Percentiles rank a stretch among this genome's conserved stretches.
phyloP scores from a whole-genome alignment of 1,140 invertebrate species.

The Hesperophylax magnus region DNA sequence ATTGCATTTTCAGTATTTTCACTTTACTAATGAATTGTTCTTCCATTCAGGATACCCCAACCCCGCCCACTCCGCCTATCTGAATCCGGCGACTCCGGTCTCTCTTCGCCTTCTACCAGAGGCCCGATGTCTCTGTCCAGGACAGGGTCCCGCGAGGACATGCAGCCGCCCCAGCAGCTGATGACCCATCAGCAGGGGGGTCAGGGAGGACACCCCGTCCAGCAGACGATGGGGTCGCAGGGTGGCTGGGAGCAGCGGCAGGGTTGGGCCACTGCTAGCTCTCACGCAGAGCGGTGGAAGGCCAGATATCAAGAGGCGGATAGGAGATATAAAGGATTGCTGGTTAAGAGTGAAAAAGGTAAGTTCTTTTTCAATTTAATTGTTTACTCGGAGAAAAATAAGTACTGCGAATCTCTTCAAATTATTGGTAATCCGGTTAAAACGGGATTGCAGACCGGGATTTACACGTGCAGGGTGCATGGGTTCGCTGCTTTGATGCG shows the following conservation, averaged over 20 bases:
- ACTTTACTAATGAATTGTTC: too few species aligned
- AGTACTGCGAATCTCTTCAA: too few species aligned
- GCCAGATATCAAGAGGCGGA: slow-evolving; percentile 78
- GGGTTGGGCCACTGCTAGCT: slow-evolving; percentile 66
- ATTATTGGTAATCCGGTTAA: too few species aligned
- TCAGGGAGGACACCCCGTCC: too few species aligned
- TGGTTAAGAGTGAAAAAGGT: slow-evolving; percentile 79
- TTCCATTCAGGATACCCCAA: slow-evolving; percentile 30
- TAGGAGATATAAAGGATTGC: slow-evolving; percentile 74
- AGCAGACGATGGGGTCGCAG: too few species aligned
- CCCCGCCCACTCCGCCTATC: background rate
- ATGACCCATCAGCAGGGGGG: too few species aligned
- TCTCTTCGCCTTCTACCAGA: background rate
- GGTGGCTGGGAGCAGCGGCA: too few species aligned
- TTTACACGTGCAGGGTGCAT: too few species aligned
- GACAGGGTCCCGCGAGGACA: slow-evolving; percentile 63
- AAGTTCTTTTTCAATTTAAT: slow-evolving; percentile 59
- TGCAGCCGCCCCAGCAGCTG: slow-evolving; percentile 55
- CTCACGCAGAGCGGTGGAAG: slow-evolving; percentile 75
- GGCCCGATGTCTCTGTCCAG: slow-evolving; percentile 7
- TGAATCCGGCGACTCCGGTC: slow-evolving; percentile 1
- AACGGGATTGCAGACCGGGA: too few species aligned
- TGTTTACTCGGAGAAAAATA: too few species aligned
- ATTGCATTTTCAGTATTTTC: too few species aligned
- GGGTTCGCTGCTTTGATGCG: too few species aligned